These are phyloP conservation scores for Taenioides sp. DNA, from an alignment of 2,797 vertebrate species.

Conservation along the genomic window DNA sequence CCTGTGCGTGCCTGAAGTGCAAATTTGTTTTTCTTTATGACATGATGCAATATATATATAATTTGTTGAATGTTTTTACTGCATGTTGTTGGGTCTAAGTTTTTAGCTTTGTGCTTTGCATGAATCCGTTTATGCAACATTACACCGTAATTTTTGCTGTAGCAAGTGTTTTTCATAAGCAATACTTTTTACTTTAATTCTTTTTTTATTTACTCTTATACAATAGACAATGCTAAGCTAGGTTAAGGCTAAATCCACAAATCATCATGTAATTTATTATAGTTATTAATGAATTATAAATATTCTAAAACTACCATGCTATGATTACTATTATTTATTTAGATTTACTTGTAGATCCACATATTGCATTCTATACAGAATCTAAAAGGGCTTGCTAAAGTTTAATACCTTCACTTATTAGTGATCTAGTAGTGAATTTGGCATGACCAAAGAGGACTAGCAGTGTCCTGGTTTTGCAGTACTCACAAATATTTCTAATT, in stretches of 20 bases:
- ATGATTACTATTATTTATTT: conserved; percentile 19
- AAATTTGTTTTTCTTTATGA: not conserved
- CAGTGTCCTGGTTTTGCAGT: conserved; percentile 55
- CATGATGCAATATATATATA: not conserved
- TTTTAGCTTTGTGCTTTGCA: conserved; percentile 10
- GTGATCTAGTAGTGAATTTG: conserved; percentile 49
- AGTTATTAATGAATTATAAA: conserved; percentile 3
- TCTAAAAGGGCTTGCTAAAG: conserved; percentile 49
- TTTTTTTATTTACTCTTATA: not conserved
- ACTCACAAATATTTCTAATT: conserved; percentile 37
- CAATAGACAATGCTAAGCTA: conserved; percentile 11
- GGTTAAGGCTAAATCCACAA: conserved; percentile 15
- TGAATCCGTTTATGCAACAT: conserved; percentile 9
- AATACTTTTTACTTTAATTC: conserved; percentile 8
- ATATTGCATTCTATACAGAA: conserved; percentile 26
- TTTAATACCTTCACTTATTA: conserved; percentile 8
- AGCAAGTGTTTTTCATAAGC: conserved; percentile 12
- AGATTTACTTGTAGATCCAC: conserved; percentile 34
- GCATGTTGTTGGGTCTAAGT: conserved; percentile 1
- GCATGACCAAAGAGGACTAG: conserved; percentile 72
- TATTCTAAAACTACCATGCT: conserved; percentile 4
- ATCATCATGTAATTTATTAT: not conserved
- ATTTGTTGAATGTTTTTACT: conserved; percentile 1
- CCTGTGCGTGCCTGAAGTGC: conserved; percentile 15
- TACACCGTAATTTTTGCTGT: conserved; percentile 4